Evolutionary conservation across 2,797 vertebrate species (phyloP), one percentile per base, ranked within the genome.

Genomic region (Falco columbarius): DNA sequence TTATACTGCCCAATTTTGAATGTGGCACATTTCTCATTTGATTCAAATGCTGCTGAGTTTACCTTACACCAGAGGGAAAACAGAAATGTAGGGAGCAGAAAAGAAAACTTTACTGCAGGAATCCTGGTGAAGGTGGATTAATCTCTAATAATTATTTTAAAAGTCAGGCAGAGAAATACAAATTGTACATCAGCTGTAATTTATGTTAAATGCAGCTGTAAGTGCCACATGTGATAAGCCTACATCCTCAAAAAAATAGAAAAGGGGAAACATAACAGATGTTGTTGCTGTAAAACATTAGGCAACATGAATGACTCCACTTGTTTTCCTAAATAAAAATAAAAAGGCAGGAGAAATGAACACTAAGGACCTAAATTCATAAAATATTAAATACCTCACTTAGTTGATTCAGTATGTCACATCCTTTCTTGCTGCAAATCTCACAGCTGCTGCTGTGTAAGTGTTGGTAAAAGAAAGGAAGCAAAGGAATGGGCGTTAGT

Each of bases 251-350:
- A 66, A 94, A 94, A 95, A 90, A 38, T 38, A 89, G 74, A 63
- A 63, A 87, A 67, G 19, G 68, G 56, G 67, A 81, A 91, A 89
- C 67, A 51, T 9, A 94, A 89, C 91, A 95, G 82, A 96, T 95
- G 93, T 42, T 89, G 36, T 63, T 89, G 70, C 77, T 95, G 59
- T 89, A 94, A 94, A 95, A 87, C 77, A 94, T 89, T 81, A 93
- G 79, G 34, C 71, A 92, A 92, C 71, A 58, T 62, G 77, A 95
- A 81, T n/a, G 54, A 74, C 61, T 92, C 63, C 17, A 73, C 80
- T 92, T 93, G 54, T 89, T 93, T 87, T 67, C 32, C 63, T 71
- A 95, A 95, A 92, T 75, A 91, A 94, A 96, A 89, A 85, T 40
- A 27, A 79, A 75, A 92, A 91, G 47, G 32, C 19, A 40, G 73